Conservation (phyloP, 2,797 vertebrate species). For the Loriculus beryllinus region DNA sequence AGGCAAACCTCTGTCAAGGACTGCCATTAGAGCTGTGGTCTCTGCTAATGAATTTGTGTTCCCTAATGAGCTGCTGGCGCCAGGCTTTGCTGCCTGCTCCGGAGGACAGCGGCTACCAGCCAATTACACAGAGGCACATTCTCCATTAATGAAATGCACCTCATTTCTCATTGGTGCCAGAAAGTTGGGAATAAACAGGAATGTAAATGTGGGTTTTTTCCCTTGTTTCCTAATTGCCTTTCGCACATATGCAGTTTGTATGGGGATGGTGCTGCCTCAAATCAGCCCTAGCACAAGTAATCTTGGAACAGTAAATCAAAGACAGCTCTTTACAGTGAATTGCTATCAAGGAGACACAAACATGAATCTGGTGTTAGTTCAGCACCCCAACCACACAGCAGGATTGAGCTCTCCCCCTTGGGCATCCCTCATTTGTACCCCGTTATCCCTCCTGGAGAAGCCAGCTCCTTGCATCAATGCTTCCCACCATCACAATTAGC, state of each 20-base stretch:
- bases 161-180: background rate
- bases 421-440: background rate
- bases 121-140: background rate
- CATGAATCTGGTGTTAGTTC: background rate
- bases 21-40: background rate
- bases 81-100: background rate
- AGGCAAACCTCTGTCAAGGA: background rate
- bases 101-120: background rate
- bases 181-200: background rate
- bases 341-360: fast-evolving
- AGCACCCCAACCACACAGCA: fast-evolving
- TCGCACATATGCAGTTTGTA: fast-evolving
- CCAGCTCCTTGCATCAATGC: background rate
- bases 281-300: background rate
- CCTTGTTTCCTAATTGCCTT: background rate
- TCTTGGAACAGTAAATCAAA: background rate
- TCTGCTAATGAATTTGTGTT: background rate
- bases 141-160: background rate
- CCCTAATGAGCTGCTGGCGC: background rate
- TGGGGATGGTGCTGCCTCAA: background rate
- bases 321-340: background rate
- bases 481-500: background rate
- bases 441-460: background rate
- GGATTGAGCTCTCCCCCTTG: fast-evolving
- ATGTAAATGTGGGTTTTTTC: background rate